These are phyloP conservation scores for Calidris pugnax DNA, from an alignment of 2,113 vertebrate species.

Conservation along the genomic window DNA sequence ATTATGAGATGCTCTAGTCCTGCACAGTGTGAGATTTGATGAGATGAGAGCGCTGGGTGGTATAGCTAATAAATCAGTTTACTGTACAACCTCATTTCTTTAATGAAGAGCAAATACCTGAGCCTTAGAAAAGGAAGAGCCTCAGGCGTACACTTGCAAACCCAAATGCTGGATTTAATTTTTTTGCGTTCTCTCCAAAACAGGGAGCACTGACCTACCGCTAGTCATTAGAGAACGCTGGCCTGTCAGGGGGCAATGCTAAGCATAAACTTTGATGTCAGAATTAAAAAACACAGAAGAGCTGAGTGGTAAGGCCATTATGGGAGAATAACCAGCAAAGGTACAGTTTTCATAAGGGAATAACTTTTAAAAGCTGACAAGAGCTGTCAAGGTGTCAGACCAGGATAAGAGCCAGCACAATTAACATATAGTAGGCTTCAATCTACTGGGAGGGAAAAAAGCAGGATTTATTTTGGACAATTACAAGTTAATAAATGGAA, in stretches of 20 bases:
- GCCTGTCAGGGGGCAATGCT: background rate
- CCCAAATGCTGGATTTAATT: background rate
- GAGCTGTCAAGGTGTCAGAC: constrained; percentile 58
- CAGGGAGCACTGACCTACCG: background rate
- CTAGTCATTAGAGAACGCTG: background rate
- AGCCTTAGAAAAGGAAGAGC: background rate
- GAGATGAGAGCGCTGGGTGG: constrained; percentile 17
- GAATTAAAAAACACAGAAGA: background rate
- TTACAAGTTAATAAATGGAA: constrained; percentile 66
- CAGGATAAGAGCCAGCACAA: constrained; percentile 42
- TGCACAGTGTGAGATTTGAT: constrained; percentile 25
- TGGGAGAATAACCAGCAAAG: background rate
- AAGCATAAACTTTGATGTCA: background rate
- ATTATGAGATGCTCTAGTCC: constrained; percentile 5
- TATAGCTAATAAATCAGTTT: constrained; percentile 38
- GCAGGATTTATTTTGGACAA: constrained; percentile 60
- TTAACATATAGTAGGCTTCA: constrained; percentile 51
- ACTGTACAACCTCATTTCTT: constrained; percentile 36
- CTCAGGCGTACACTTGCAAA: background rate
- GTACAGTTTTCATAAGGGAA: background rate
- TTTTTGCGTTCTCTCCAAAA: background rate
- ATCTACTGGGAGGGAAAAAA: constrained; percentile 8
- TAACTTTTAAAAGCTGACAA: constrained; percentile 54
- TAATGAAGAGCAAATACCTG: constrained; percentile 33
- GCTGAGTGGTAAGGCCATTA: constrained; percentile 28